phyloP scores from a whole-genome alignment of 2,113 vertebrate species.

The Physeter macrocephalus region DNA sequence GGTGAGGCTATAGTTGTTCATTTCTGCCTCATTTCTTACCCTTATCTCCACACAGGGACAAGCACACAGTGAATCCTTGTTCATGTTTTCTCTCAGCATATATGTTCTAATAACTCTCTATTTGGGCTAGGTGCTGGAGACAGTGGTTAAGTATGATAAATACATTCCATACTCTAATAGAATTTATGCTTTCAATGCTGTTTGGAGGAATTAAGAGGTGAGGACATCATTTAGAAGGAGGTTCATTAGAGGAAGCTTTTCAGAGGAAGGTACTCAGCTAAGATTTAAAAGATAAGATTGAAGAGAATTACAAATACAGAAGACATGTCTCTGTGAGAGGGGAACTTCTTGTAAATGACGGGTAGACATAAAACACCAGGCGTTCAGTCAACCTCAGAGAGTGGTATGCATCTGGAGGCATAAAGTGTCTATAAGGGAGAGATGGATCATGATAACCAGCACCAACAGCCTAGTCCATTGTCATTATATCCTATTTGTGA shows the following conservation, averaged over 20 bases:
- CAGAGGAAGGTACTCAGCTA: background rate
- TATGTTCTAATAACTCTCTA: background rate
- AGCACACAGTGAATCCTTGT: background rate
- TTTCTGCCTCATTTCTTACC: background rate
- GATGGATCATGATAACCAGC: background rate
- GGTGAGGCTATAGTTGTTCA: background rate
- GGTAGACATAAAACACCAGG: background rate
- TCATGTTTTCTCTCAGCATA: background rate
- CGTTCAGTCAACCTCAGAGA: background rate
- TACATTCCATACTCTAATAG: accelerated
- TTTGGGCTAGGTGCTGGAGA: background rate
- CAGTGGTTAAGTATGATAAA: background rate
- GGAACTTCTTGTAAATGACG: background rate
- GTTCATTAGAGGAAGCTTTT: background rate
- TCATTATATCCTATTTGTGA: background rate
- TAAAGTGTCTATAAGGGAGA: background rate
- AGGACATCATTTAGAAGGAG: background rate
- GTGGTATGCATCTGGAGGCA: background rate
- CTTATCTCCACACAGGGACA: background rate
- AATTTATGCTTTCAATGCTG: background rate
- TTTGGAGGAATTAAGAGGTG: background rate
- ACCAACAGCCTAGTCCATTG: background rate
- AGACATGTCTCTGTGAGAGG: background rate
- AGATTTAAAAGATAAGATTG: background rate
- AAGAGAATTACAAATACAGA: background rate